Base-by-base conservation (phyloP, 2,888 invertebrate genomes). In the Phlogophora meticulosa region DNA sequence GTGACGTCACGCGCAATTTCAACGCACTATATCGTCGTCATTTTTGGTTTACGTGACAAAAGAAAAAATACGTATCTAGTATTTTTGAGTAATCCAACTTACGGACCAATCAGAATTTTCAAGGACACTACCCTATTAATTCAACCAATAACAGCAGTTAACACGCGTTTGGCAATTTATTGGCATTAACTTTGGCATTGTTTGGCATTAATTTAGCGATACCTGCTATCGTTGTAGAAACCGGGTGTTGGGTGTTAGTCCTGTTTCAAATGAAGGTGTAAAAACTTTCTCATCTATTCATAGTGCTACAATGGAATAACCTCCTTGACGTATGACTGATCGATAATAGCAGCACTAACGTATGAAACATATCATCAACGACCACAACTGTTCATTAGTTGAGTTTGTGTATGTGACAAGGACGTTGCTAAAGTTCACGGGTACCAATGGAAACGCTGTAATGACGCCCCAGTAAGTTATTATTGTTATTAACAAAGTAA, bases 401-500 rank as follows among this genome's bases (percentile, higher is more conserved):
- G 17, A 80, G 67, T 69, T 72, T 78, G 78, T 80, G 64, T 75
- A 73, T 65, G 75, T 48, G 59, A 72, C 77, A 82, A 86, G 82
- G 83, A 80, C 83, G 61, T 42, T 45, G 38, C 17, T 67, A 80
- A 80, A 80, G 80, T 80, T 78, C 80, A 80, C 49, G 58, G 67
- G 22, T 60, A 58, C 43, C 15, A 63, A 53, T 61, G 70, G 46
- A 74, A 79, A 53, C 20, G 45, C 36, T 60, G 40, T 78, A 69
- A 79, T 79, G 36, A 74, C 42, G 62, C 61, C 55, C 64, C 71
- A 79, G 79, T 80, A 81, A 71, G 62, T 60, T 55, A 62, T 68
- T 67, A 77, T 74, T 67, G 72, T 62, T 76, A 82, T 75, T 84
- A 83, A 79, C 82, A 83, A 83, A 82, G 75, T 82, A 81, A 86